Base-by-base conservation (phyloP, 2,113 vertebrate genomes). In the Centropristis striata region DNA sequence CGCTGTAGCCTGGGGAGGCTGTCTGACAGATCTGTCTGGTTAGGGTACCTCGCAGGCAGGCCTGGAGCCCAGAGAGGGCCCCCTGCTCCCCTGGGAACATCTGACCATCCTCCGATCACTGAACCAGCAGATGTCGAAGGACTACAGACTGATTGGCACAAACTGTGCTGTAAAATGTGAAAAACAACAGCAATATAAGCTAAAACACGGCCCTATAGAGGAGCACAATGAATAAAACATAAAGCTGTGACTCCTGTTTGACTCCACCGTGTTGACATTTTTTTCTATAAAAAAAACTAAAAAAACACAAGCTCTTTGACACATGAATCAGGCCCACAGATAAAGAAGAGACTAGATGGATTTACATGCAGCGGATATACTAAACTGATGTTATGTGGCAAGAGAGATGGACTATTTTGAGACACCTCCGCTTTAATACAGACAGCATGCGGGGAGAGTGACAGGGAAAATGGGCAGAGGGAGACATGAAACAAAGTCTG, bases 201-300 rank as follows among this genome's bases (percentile, higher is more conserved):
- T 58, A 90, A 91, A 92, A 88, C 81, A 73, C 9, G 32, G 63
- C 70, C 54, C 46, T 41, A 76, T 79, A 15, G 32, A 25, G 20
- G 18, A 71, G 54, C 67, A 10, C 36, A 61, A 91, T 94, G 85
- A 94, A 95, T 93, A 94, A 93, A 94, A 88, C 86, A 94, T 93
- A 3, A 63, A 58, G 71, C 70, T 58, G 75, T 84, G 90, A 93
- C 92, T 94, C 82, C 73, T 88, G 49, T 69, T 86, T 90, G 90
- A 90, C 86, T 90, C 63, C 68, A 65, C 60, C 2, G 9, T 67
- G 66, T 64, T 85, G 83, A 79, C 63, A 50, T 51, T 51, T 65
- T 49, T 46, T 66, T 76, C 9, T 55, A 23, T 53, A 57, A 23
- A 53, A 82, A n/a, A 28, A 63, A 37, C 8, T 53, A 21, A 51